These are phyloP conservation scores for Lepidostoma basale DNA, from an alignment of 1,140 invertebrate species.

Conservation along the genomic window DNA sequence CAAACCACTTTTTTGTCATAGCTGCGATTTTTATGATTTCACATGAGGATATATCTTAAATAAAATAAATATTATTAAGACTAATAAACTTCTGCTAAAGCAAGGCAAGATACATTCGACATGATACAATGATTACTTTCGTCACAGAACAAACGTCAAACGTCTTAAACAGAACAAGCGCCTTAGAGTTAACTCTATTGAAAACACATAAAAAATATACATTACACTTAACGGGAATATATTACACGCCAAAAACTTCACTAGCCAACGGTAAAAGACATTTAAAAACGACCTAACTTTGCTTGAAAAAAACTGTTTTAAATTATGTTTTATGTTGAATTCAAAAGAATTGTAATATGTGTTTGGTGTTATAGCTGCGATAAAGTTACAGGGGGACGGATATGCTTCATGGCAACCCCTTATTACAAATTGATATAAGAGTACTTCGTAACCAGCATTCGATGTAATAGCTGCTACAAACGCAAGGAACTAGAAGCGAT, in stretches of 20 bases:
- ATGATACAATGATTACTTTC: too few species aligned
- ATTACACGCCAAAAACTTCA: background rate
- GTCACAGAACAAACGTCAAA: background rate
- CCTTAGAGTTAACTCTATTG: background rate
- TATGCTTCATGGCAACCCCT: background rate
- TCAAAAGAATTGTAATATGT: background rate
- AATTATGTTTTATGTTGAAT: background rate
- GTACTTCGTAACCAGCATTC: too few species aligned
- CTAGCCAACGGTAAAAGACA: background rate
- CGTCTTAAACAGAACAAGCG: background rate
- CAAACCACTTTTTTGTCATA: too few species aligned
- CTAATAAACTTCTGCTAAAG: too few species aligned
- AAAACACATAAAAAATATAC: conserved; percentile 20
- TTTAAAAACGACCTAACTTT: background rate
- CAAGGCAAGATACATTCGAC: too few species aligned
- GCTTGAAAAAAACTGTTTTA: background rate
- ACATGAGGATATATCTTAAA: too few species aligned
- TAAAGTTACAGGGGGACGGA: background rate
- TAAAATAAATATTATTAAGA: too few species aligned
- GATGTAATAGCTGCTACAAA: too few species aligned
- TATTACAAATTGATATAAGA: too few species aligned
- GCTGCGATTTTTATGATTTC: too few species aligned
- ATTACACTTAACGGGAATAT: conserved; percentile 5
- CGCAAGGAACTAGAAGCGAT: too few species aligned
- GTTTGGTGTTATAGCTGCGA: background rate